A percentile compares a stretch with the other conserved stretches of the same genome.
phyloP scores from a whole-genome alignment of 2,113 vertebrate species.

The Cochlearius cochlearius region DNA sequence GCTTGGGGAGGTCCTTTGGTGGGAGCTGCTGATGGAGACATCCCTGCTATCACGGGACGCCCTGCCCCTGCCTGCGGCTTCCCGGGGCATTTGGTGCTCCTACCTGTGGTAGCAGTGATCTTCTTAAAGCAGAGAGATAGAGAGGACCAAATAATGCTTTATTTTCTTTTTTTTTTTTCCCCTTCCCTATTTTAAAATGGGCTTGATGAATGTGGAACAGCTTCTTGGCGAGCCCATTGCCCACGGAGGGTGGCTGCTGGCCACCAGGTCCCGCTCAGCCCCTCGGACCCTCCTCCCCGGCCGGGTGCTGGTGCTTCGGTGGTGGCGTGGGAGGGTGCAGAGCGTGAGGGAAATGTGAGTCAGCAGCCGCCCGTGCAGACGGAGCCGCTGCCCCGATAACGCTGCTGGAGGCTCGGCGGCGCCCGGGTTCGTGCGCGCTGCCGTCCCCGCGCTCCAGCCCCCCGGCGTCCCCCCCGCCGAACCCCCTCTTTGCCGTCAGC shows the following conservation, averaged over 20 bases:
- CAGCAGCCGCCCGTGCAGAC: neutral
- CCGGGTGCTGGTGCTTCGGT: neutral
- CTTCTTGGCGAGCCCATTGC: rapidly evolving
- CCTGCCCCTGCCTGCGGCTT: neutral
- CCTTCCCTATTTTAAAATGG: rapidly evolving
- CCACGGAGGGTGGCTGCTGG: rapidly evolving
- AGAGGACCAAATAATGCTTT: rapidly evolving
- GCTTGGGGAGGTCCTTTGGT: neutral
- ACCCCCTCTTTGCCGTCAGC: neutral
- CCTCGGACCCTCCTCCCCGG: neutral
- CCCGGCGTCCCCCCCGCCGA: rapidly evolving
- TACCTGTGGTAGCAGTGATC: neutral
- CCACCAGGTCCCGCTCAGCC: neutral
- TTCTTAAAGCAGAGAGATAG: neutral
- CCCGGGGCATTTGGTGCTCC: neutral
- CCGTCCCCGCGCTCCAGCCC: rapidly evolving
- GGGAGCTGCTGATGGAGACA: neutral
- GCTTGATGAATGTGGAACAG: rapidly evolving
- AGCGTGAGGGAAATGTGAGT: neutral
- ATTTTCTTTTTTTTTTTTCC: neutral
- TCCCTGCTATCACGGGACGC: neutral
- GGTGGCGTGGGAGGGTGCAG: neutral
- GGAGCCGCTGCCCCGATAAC: neutral
- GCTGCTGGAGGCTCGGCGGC: rapidly evolving
- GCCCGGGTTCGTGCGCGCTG: rapidly evolving